phyloP scores from a whole-genome alignment of 2,113 vertebrate genomes.

The Castor canadensis region DNA sequence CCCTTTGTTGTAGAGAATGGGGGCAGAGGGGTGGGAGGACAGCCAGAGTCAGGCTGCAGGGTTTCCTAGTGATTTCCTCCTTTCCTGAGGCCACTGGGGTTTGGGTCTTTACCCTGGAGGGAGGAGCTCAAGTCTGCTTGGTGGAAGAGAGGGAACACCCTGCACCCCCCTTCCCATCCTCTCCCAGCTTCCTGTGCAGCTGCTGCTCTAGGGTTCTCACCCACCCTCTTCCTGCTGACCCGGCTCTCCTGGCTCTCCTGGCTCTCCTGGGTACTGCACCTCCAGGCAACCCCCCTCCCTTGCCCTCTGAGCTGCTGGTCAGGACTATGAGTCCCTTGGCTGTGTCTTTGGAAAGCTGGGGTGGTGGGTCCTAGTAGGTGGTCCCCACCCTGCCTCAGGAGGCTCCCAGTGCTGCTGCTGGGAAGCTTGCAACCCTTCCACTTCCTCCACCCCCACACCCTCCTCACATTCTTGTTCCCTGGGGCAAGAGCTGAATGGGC shows the following conservation, averaged over 20 bases:
- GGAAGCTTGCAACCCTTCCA: not conserved
- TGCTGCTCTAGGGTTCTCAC: not conserved
- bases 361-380: not conserved
- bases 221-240: constrained; percentile 48
- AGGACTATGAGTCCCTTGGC: not conserved
- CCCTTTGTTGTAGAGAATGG: not conserved
- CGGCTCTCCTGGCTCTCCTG: fast-evolving
- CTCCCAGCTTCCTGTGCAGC: constrained; percentile 20
- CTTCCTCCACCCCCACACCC: not conserved
- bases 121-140: not conserved
- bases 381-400: not conserved
- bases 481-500: constrained; percentile 27
- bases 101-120: not conserved
- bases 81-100: not conserved
- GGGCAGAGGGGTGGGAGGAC: not conserved
- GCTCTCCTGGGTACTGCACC: no score
- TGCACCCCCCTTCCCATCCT: not conserved
- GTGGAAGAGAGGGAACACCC: not conserved
- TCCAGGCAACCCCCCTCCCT: not conserved
- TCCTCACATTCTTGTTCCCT: constrained; percentile 13
- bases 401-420: not conserved
- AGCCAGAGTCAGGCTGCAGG: not conserved
- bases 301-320: not conserved
- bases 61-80: not conserved
- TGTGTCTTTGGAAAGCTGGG: not conserved